Evolutionary conservation across 2,113 vertebrate genomes (phyloP).

Genomic region (Leptobrachium ailaonicum): DNA sequence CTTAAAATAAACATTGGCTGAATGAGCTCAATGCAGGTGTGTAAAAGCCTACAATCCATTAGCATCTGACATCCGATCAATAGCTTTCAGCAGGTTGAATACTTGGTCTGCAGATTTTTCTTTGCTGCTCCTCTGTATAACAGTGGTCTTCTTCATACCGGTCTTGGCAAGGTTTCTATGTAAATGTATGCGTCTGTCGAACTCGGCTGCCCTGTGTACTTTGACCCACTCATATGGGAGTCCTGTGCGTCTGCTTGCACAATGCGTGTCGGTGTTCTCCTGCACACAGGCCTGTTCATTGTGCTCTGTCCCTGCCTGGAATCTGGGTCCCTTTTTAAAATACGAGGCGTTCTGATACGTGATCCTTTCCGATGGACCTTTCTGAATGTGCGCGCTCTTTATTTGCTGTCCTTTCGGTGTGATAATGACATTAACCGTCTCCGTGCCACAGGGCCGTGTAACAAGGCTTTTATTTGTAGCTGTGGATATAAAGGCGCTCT

Average conservation of each 20-base stretch:
- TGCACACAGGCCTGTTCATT: constrained; percentile 7
- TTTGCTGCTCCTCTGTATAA: background rate
- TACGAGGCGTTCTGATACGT: background rate
- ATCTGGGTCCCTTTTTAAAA: background rate
- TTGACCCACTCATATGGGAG: background rate
- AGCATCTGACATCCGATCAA: no score
- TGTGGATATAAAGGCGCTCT: no score
- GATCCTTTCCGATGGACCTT: no score
- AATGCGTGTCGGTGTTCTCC: background rate
- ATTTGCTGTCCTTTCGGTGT: no score
- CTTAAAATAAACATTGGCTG: background rate
- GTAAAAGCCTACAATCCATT: background rate
- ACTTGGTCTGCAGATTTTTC: background rate
- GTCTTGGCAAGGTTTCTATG: constrained; percentile 6
- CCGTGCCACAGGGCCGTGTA: no score
- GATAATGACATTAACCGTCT: no score
- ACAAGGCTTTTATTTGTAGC: no score
- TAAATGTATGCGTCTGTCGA: constrained; percentile 21
- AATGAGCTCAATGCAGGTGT: background rate
- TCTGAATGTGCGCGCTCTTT: no score
- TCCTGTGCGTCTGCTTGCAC: background rate
- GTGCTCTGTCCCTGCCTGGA: background rate
- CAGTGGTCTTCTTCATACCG: background rate
- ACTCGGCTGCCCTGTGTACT: constrained; percentile 4
- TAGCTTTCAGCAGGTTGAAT: constrained; percentile 1